These are phyloP conservation scores for Cryptocheilus praepositus DNA, from an alignment of 2,888 invertebrate genomes.

Conservation along the genomic window DNA sequence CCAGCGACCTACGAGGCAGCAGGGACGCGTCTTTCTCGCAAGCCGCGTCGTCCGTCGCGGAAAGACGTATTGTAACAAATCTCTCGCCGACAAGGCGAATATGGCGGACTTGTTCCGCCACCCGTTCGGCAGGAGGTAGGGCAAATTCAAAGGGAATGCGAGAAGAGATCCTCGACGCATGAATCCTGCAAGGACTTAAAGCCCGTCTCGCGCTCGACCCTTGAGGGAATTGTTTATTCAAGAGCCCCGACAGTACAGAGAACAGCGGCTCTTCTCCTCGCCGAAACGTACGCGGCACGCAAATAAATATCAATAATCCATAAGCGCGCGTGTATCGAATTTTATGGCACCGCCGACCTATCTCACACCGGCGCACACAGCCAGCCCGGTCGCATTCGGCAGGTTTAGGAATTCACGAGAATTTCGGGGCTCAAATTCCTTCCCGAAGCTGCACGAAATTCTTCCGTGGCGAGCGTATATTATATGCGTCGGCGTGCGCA, in stretches of 20 bases:
- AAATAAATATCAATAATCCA: conserved; percentile 48
- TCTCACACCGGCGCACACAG: conserved; percentile 14
- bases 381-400: neutral
- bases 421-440: conserved; percentile 40
- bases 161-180: conserved; percentile 50
- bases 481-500: too few species aligned
- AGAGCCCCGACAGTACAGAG: neutral
- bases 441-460: conserved; percentile 29
- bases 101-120: too few species aligned
- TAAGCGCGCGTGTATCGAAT: conserved; percentile 43
- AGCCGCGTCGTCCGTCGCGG: too few species aligned
- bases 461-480: neutral
- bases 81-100: too few species aligned
- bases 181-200: conserved; percentile 60
- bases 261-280: neutral
- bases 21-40: too few species aligned
- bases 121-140: conserved; percentile 13
- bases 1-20: too few species aligned
- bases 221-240: conserved; percentile 7
- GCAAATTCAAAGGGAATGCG: conserved; percentile 69
- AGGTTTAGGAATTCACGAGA: conserved; percentile 34
- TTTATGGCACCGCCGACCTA: conserved; percentile 27
- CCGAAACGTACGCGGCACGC: conserved; percentile 2
- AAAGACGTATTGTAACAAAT: too few species aligned
- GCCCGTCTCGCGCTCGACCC: conserved; percentile 2